Evolutionary conservation across 2,113 vertebrate species (phyloP).

Genomic region (Oenanthe oenanthe): DNA sequence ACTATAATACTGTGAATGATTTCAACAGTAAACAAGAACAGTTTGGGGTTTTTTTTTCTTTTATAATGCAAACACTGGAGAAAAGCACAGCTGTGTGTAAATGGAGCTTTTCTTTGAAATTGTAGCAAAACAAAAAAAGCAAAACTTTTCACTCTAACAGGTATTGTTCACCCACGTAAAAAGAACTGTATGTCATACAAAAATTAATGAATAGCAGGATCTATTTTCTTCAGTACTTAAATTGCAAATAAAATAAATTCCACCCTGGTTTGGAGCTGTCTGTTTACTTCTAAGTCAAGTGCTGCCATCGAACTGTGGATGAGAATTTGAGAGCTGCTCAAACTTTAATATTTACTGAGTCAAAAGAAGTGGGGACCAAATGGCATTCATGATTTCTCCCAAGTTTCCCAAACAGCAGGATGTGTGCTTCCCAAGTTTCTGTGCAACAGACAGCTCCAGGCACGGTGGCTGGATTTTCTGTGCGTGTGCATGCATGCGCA

Average conservation of each 20-base stretch:
- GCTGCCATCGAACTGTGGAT: neutral
- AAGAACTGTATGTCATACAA: constrained; percentile 69
- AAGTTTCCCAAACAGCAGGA: constrained; percentile 60
- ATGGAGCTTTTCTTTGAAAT: constrained; percentile 48
- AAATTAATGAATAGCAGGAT: constrained; percentile 95
- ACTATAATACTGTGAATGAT: constrained; percentile 38
- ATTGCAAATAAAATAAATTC: constrained; percentile 72
- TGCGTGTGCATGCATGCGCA: constrained; percentile 36
- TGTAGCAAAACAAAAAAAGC: constrained; percentile 65
- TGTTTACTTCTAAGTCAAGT: constrained; percentile 53
- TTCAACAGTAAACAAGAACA: constrained; percentile 55
- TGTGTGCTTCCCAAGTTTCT: constrained; percentile 38
- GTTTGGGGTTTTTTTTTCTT: constrained; percentile 50
- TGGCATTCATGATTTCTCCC: constrained; percentile 37
- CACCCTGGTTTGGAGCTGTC: constrained; percentile 72
- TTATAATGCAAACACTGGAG: constrained; percentile 54
- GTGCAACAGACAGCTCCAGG: constrained; percentile 73
- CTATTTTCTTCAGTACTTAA: constrained; percentile 82
- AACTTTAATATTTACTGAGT: constrained; percentile 26
- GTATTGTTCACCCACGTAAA: constrained; percentile 68
- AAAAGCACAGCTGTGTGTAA: constrained; percentile 53
- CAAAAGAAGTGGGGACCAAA: constrained; percentile 57
- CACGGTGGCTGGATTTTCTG: constrained; percentile 66
- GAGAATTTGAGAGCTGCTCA: constrained; percentile 25
- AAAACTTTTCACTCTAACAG: constrained; percentile 62